Evolutionary conservation across 37 sponge, comb jelly and placozoan genomes (phyloP), one percentile per base, ranked within the genome.

Genomic region (Beroe forskalii): DNA sequence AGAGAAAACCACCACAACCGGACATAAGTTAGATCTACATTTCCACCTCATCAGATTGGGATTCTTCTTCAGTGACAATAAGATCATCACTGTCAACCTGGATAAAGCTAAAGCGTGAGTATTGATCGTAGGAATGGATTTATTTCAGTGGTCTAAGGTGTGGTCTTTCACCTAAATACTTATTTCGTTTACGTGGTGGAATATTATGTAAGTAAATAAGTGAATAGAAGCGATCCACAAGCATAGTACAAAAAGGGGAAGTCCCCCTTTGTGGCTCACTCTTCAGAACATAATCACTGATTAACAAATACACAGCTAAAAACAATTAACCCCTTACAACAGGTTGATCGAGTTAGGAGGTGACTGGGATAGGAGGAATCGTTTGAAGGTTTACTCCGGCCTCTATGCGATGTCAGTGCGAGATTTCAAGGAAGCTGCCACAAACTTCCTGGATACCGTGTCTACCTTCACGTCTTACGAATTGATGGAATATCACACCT

Each of bases 331-430:
- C n/a, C n/a, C n/a, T n/a, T n/a, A n/a, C n/a, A n/a, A 0, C 89
- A 97, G 97, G 90, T 90, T 98, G 69, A 91, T 98, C 41, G 99
- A 98, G 62, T 96, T 96, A 67, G 99, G 99, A 17, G 99, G 99
- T 32, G 99, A 98, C 76, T 98, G 99, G 99, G 99, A 98, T 61
- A 83, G 99, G 20, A 93, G 95, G 90, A 98, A 98, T 90, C 55
- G 97, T 17, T 92, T 98, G 38, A 96, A 96, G 91, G 95, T 96
- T 14, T 98, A 98, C 80, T 92, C 93, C 43, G 99, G 95, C 4
- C 69, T 98, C 42, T 94, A 95, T 61, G 94, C 95, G 8, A 92
- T 98, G 95, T 92, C 95, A 28, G 90, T 93, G 25, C 60, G 99
- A 23, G 92, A 96, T 91, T 98, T 98, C 92, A 91, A 92, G 28